A percentile compares a stretch with the other conserved stretches of the same genome.
phyloP scores from a whole-genome alignment of 1,140 invertebrate species.

The Saccostrea glomerata region DNA sequence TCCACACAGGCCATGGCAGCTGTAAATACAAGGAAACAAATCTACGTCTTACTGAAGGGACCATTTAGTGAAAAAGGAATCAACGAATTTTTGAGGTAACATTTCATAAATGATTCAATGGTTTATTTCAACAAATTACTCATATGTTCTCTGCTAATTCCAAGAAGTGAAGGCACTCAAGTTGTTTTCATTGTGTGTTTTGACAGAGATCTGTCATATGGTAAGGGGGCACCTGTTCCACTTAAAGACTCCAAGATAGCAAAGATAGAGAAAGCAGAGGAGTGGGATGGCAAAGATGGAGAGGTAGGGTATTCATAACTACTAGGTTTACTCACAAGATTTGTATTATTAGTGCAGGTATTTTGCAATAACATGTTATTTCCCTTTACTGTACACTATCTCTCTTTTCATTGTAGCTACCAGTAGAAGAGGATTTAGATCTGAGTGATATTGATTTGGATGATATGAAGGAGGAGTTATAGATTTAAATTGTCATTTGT shows the following conservation, averaged over 20 bases:
- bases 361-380: not conserved
- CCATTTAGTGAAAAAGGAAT: conserved; percentile 97
- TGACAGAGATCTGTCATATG: conserved; percentile 94
- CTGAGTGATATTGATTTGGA: conserved; percentile 94
- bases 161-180: too few species aligned
- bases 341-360: too few species aligned
- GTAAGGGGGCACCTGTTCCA: conserved; percentile 94
- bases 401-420: conserved; percentile 80
- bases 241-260: conserved; percentile 91
- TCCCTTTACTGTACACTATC: not conserved
- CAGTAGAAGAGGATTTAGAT: conserved; percentile 95
- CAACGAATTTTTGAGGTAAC: conserved; percentile 92
- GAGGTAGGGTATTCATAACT: conserved; percentile 79
- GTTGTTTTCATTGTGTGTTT: conserved; percentile 50
- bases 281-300: conserved; percentile 99
- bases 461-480: conserved; percentile 76
- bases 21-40: conserved; percentile 97
- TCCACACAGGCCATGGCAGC: conserved; percentile 96
- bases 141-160: too few species aligned
- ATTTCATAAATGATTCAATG: not conserved
- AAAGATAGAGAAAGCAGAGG: conserved; percentile 85
- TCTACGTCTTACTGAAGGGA: conserved; percentile 94
- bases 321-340: too few species aligned
- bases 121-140: too few species aligned
- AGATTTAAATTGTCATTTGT: not conserved